Evolutionary conservation across 2,113 vertebrate genomes (phyloP).

Genomic region (Plestiodon gilberti): DNA sequence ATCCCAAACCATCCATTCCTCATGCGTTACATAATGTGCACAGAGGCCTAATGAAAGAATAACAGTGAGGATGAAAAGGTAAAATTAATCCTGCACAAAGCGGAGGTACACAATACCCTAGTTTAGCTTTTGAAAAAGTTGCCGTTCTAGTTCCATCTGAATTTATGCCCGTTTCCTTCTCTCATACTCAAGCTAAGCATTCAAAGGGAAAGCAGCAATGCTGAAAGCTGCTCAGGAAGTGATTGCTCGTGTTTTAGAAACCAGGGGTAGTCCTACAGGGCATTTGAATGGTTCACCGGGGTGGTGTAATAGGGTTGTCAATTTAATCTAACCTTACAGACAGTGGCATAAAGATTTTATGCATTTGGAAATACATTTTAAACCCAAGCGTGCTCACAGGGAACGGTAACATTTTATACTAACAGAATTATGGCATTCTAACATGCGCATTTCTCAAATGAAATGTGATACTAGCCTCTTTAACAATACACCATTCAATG

Average conservation of each 20-base stretch:
- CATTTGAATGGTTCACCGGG: not conserved
- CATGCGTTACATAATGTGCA: not conserved
- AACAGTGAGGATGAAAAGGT: not conserved
- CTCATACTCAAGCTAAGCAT: not conserved
- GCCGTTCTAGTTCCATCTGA: not conserved
- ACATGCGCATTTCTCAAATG: constrained; percentile 35
- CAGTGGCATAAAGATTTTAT: not conserved
- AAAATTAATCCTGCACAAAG: not conserved
- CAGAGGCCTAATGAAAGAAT: not conserved
- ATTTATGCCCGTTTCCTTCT: not conserved
- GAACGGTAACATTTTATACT: constrained; percentile 29
- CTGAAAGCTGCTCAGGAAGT: not conserved
- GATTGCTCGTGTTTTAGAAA: not conserved
- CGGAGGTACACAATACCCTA: not conserved
- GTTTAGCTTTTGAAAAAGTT: not conserved
- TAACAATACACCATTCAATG: constrained; percentile 72
- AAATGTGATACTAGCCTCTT: constrained; percentile 53
- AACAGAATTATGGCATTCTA: constrained; percentile 29
- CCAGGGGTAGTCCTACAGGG: not conserved
- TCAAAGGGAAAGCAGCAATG: not conserved
- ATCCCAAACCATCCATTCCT: not conserved
- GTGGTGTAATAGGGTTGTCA: not conserved
- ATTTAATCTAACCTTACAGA: not conserved
- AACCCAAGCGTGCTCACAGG: constrained; percentile 4
- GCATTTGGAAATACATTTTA: constrained; percentile 24